Percentiles rank a stretch among this genome's conserved stretches.
Evolutionary conservation across 2,797 vertebrate genomes (phyloP).

Genomic region (Lepilemur ruficaudatus): DNA sequence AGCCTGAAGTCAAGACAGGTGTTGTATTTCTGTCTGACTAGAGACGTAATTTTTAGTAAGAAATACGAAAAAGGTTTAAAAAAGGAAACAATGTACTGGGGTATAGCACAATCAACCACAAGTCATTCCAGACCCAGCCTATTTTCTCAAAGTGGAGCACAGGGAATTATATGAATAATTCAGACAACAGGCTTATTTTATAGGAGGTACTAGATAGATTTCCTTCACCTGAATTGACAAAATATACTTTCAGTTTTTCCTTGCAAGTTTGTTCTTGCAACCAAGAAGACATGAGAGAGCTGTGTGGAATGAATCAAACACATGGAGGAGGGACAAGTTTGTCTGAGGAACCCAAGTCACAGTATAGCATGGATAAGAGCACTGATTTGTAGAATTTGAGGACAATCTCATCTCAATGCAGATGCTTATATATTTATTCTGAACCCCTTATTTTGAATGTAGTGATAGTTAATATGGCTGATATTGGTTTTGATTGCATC

Average conservation of each 20-base stretch:
- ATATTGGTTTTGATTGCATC: neutral
- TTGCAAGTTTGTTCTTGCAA: neutral
- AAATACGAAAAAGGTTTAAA: slow-evolving; percentile 14
- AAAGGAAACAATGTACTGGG: neutral
- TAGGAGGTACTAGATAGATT: neutral
- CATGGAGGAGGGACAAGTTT: neutral
- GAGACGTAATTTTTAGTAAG: slow-evolving; percentile 48
- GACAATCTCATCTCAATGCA: neutral
- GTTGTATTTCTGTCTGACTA: slow-evolving; percentile 28
- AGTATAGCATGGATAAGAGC: neutral
- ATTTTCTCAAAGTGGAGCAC: slow-evolving; percentile 52
- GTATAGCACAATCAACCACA: neutral
- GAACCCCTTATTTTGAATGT: neutral
- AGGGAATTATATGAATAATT: slow-evolving; percentile 30
- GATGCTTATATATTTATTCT: neutral
- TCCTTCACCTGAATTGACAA: slow-evolving; percentile 24
- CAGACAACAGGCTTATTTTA: slow-evolving; percentile 2
- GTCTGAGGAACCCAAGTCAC: neutral
- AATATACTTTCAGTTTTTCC: neutral
- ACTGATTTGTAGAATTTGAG: neutral
- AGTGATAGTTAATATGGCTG: neutral
- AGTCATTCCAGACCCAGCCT: neutral
- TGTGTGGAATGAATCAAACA: neutral
- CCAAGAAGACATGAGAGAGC: neutral
- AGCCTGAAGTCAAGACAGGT: slow-evolving; percentile 13